Conservation (phyloP, 1,140 invertebrate genomes). For the Diuraphis noxia region DNA sequence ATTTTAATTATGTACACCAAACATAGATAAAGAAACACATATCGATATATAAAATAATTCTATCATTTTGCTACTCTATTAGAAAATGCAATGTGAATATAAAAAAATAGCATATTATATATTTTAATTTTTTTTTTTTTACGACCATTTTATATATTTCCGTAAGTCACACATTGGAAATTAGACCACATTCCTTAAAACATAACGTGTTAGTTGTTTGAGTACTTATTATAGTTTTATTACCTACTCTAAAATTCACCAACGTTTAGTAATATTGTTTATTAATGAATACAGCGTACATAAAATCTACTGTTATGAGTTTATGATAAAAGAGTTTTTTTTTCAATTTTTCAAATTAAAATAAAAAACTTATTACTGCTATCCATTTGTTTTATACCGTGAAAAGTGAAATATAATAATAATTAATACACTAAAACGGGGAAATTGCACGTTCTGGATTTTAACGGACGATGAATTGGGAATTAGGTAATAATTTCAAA, state of each 20-base stretch:
- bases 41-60: no score
- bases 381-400: background rate
- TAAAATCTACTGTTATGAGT: background rate
- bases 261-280: background rate
- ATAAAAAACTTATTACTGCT: background rate
- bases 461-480: background rate
- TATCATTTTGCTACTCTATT: no score
- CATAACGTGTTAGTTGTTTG: background rate
- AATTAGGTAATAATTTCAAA: background rate
- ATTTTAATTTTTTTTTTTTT: background rate
- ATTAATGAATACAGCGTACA: background rate
- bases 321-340: background rate
- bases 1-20: no score
- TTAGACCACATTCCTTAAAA: background rate
- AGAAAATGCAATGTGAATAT: no score
- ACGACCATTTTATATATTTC: background rate
- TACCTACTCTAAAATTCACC: background rate
- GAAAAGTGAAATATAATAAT: constrained; percentile 2
- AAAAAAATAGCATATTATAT: no score
- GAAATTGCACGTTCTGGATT: background rate
- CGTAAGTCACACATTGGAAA: background rate
- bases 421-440: background rate
- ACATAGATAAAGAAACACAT: no score
- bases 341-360: background rate
- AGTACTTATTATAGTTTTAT: background rate